These are phyloP conservation scores for Campoplex nolae DNA, from an alignment of 2,888 invertebrate species.

Conservation along the genomic window DNA sequence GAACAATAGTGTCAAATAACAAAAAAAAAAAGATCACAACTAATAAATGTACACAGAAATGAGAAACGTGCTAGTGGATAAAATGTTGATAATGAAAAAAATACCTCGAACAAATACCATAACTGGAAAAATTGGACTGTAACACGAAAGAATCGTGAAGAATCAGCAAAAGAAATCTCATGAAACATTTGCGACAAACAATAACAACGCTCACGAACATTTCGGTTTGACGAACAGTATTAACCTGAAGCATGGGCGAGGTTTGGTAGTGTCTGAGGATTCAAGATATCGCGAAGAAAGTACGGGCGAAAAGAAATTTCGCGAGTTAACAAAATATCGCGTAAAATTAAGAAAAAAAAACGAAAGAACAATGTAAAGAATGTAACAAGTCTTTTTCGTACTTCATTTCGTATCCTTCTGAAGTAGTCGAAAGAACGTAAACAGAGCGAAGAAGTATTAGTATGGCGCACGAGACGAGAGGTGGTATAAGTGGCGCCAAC, in stretches of 20 bases:
- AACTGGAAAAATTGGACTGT: too few species aligned
- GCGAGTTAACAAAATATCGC: background rate
- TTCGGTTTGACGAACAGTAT: too few species aligned
- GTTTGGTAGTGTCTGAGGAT: slow-evolving; percentile 1
- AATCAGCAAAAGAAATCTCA: background rate
- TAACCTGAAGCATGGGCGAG: slow-evolving; percentile 47
- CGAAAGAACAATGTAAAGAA: background rate
- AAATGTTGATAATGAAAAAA: background rate
- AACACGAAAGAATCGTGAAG: background rate
- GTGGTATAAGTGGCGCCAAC: slow-evolving; percentile 54
- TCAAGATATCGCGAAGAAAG: slow-evolving; percentile 9
- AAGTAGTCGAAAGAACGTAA: slow-evolving; percentile 58
- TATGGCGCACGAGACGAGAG: slow-evolving; percentile 49
- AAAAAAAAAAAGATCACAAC: background rate
- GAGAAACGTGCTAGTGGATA: background rate
- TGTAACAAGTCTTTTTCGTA: background rate
- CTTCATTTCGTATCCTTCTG: background rate
- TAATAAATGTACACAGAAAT: background rate
- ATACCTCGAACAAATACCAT: background rate
- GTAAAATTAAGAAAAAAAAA: background rate
- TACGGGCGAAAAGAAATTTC: background rate
- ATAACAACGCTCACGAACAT: background rate
- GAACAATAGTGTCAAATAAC: background rate
- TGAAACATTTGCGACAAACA: background rate
- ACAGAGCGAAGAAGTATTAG: slow-evolving; percentile 55